phyloP scores from a whole-genome alignment of 2,113 vertebrate genomes.

The Polypterus bichir region DNA sequence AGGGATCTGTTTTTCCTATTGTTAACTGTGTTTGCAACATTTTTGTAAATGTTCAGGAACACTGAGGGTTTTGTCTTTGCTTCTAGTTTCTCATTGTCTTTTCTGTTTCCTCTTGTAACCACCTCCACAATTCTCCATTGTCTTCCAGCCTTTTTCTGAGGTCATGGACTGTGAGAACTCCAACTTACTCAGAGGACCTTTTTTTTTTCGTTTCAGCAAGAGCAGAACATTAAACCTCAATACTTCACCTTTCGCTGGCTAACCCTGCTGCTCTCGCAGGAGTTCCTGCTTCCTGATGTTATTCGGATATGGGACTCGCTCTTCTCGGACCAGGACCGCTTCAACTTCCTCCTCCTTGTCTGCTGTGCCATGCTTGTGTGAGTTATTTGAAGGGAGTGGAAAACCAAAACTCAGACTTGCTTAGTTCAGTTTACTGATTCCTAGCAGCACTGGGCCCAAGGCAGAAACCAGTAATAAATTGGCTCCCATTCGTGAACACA shows the following conservation, averaged over 20 bases:
- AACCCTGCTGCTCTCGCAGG: conserved; percentile 86
- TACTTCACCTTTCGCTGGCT: conserved; percentile 98
- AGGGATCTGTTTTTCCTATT: no score
- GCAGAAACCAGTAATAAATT: no score
- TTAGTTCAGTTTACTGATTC: no score
- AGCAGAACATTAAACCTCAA: conserved; percentile 96
- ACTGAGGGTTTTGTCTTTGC: background rate
- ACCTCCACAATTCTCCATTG: background rate
- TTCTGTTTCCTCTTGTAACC: background rate
- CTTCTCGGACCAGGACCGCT: conserved; percentile 79
- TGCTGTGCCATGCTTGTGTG: conserved; percentile 92
- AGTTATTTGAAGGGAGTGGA: conserved; percentile 27
- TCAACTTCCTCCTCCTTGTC: conserved; percentile 88
- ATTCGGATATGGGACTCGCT: conserved; percentile 97
- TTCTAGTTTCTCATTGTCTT: background rate
- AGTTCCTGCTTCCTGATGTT: conserved; percentile 90
- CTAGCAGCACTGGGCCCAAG: no score
- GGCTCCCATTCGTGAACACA: no score
- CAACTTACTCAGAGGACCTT: conserved; percentile 3
- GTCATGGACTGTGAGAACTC: no score
- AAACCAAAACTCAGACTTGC: no score
- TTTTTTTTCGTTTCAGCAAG: conserved; percentile 59
- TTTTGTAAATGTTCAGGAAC: no score
- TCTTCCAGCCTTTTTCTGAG: background rate
- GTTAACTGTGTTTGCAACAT: no score